Percentiles rank a stretch among this genome's conserved stretches.
phyloP scores from a whole-genome alignment of 2,888 invertebrate species.

The Oasisia sp. region DNA sequence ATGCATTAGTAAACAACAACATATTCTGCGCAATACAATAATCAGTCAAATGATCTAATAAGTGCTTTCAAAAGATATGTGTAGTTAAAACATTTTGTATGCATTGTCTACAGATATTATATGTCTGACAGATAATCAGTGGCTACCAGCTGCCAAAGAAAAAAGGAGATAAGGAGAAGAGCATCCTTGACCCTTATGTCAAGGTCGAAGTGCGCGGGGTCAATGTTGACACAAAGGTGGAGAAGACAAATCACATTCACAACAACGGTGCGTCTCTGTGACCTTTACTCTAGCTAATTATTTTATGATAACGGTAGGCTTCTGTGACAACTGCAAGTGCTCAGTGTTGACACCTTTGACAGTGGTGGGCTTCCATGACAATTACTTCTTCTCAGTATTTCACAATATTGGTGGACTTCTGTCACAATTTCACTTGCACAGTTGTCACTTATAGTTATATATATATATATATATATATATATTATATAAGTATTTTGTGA shows the following conservation, averaged over 20 bases:
- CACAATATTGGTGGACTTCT: too few species aligned
- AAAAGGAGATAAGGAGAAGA: conserved; percentile 65
- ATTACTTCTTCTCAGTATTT: too few species aligned
- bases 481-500: too few species aligned
- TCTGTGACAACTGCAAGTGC: too few species aligned
- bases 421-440: too few species aligned
- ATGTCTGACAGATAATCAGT: conserved; percentile 67
- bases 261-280: conserved; percentile 68
- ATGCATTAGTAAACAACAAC: neutral
- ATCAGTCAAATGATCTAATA: neutral
- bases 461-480: too few species aligned
- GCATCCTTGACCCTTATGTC: conserved; percentile 72
- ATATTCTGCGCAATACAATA: neutral
- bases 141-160: conserved; percentile 73
- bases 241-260: conserved; percentile 67
- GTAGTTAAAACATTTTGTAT: neutral
- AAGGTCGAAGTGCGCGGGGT: conserved; percentile 67
- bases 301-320: too few species aligned
- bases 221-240: conserved; percentile 64
- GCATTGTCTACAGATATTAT: neutral
- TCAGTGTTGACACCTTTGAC: too few species aligned
- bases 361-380: too few species aligned
- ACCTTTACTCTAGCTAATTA: conserved; percentile 39
- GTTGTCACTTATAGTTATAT: too few species aligned
- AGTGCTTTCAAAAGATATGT: neutral